Conservation (phyloP, 2,797 vertebrate genomes). For the Setipinna tenuifilis region DNA sequence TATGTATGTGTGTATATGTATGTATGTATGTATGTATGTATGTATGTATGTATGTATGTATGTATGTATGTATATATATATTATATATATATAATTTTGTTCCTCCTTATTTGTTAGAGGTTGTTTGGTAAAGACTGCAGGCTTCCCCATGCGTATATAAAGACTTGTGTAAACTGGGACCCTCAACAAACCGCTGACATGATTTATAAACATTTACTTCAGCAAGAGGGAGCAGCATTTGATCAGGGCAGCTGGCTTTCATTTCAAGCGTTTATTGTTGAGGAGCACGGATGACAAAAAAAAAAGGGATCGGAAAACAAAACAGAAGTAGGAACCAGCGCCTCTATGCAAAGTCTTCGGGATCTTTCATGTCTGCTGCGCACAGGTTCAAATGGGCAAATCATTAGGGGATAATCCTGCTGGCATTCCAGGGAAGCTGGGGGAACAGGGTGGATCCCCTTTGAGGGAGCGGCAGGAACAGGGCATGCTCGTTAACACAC, state of each 20-base stretch:
- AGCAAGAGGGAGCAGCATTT: conserved; percentile 64
- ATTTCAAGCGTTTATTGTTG: conserved; percentile 68
- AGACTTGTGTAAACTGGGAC: conserved; percentile 58
- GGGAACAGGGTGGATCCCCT: conserved; percentile 50
- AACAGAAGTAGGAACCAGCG: conserved; percentile 18
- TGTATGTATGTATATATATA: no score
- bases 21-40: no score
- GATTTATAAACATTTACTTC: conserved; percentile 64
- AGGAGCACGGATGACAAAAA: conserved; percentile 69
- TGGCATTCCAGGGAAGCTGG: conserved; percentile 50
- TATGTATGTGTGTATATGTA: no score
- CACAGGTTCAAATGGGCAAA: conserved; percentile 64
- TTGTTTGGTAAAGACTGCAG: conserved; percentile 25
- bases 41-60: no score
- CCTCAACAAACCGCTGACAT: conserved; percentile 56
- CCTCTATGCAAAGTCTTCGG: conserved; percentile 27
- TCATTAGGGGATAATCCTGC: conserved; percentile 66
- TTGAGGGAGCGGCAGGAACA: not conserved
- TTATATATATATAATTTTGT: not conserved
- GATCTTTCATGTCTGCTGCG: conserved; percentile 63
- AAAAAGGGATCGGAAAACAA: not conserved
- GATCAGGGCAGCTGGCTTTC: conserved; percentile 75
- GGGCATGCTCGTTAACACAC: not conserved
- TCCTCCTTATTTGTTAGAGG: not conserved
- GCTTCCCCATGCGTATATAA: conserved; percentile 57